Conservation (phyloP, 2,797 vertebrate genomes). For the Xyrichtys novacula region DNA sequence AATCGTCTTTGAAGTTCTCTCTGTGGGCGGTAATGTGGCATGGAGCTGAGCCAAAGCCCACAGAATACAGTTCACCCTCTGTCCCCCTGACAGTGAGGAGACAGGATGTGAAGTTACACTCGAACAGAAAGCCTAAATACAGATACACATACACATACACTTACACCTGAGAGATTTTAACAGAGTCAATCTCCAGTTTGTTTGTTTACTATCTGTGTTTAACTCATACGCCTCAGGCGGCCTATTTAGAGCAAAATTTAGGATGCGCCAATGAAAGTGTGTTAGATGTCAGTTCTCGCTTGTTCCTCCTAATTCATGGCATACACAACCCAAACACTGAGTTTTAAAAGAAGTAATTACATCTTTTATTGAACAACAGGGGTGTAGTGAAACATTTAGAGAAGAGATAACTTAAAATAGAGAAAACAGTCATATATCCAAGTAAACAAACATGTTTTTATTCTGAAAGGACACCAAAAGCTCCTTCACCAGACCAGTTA, state of each 20-base stretch:
- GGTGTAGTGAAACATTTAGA: no score
- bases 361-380: neutral
- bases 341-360: neutral
- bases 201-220: neutral
- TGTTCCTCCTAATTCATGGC: neutral
- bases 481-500: no score
- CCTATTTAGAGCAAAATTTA: neutral
- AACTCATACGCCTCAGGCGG: neutral
- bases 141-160: constrained; percentile 9
- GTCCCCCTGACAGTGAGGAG: constrained; percentile 35
- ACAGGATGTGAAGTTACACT: constrained; percentile 18
- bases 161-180: constrained; percentile 7
- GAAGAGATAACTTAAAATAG: no score
- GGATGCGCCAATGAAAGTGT: neutral
- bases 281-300: neutral
- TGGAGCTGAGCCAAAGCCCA: constrained; percentile 49
- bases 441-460: no score
- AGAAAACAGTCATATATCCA: no score
- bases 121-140: neutral
- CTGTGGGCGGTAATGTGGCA: constrained; percentile 55
- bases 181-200: constrained; percentile 19
- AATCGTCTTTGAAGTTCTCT: constrained; percentile 67
- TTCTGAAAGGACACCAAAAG: no score
- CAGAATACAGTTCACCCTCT: constrained; percentile 57
- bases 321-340: neutral